These are phyloP conservation scores for Ceyx margarethae DNA, from an alignment of 2,113 vertebrate species.

Conservation along the genomic window DNA sequence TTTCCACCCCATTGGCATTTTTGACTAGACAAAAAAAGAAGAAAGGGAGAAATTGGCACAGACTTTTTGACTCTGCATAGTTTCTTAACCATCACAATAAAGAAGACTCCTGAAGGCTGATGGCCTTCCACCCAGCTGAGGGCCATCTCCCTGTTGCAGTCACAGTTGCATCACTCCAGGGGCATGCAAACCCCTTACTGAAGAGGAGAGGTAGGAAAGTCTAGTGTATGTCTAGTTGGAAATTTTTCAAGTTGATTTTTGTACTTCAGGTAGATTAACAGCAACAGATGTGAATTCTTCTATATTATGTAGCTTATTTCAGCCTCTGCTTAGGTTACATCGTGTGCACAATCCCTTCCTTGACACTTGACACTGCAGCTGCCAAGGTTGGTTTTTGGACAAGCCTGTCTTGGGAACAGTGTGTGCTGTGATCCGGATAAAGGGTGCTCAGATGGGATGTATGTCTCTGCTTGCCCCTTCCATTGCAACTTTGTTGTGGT, in stretches of 20 bases:
- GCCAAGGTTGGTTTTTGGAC: neutral
- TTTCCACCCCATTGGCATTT: neutral
- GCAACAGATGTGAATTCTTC: neutral
- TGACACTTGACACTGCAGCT: conserved; percentile 38
- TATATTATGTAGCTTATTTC: neutral
- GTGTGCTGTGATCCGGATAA: neutral
- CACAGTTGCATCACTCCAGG: neutral
- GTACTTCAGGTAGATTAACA: neutral
- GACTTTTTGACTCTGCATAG: neutral
- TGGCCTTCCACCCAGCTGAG: neutral
- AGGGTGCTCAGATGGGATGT: neutral
- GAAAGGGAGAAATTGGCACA: neutral
- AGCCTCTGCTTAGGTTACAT: neutral
- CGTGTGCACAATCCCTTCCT: neutral
- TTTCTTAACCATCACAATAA: neutral
- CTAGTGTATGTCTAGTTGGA: neutral
- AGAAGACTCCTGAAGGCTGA: neutral
- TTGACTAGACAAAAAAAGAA: neutral
- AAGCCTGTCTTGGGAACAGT: neutral
- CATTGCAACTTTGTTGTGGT: conserved; percentile 53
- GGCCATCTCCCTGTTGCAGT: neutral
- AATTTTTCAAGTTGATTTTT: neutral
- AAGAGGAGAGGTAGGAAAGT: neutral
- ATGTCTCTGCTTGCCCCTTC: conserved; percentile 53
- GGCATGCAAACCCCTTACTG: neutral